Conservation (phyloP, 30 jellyfish, hydroid and myxozoan species). For the Nemopilema nomurai region DNA sequence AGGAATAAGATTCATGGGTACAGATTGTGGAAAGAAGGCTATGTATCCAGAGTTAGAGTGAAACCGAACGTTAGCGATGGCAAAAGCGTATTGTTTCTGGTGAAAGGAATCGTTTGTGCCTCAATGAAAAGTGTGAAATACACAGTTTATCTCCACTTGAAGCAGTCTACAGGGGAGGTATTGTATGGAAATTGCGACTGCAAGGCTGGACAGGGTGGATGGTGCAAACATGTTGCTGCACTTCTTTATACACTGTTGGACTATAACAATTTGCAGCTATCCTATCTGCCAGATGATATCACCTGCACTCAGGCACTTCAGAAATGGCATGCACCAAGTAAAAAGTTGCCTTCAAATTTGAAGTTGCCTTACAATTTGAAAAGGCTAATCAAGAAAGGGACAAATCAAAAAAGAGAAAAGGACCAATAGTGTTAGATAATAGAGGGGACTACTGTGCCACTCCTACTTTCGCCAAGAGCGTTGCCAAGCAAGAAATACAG, state of each 20-base stretch:
- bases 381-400: background rate
- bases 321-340: background rate
- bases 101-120: slow-evolving; percentile 9
- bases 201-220: slow-evolving; percentile 63
- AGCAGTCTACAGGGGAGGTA: background rate
- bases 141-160: slow-evolving; percentile 3
- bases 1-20: slow-evolving; percentile 14
- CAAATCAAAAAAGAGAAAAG: background rate
- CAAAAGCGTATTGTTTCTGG: no score
- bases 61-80: slow-evolving; percentile 15
- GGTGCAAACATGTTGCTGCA: slow-evolving; percentile 63
- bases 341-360: background rate
- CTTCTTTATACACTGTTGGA: slow-evolving; percentile 3
- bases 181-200: background rate
- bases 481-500: background rate
- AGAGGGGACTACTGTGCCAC: background rate
- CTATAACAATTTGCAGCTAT: no score
- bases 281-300: background rate
- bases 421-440: background rate
- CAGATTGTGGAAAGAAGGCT: slow-evolving; percentile 29
- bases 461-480: background rate
- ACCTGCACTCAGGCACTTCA: slow-evolving; percentile 23
- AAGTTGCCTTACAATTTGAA: background rate
- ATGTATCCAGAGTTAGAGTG: background rate
- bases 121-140: background rate